phyloP scores from a whole-genome alignment of 2,888 invertebrate species.

The Himalopsyche japonica region DNA sequence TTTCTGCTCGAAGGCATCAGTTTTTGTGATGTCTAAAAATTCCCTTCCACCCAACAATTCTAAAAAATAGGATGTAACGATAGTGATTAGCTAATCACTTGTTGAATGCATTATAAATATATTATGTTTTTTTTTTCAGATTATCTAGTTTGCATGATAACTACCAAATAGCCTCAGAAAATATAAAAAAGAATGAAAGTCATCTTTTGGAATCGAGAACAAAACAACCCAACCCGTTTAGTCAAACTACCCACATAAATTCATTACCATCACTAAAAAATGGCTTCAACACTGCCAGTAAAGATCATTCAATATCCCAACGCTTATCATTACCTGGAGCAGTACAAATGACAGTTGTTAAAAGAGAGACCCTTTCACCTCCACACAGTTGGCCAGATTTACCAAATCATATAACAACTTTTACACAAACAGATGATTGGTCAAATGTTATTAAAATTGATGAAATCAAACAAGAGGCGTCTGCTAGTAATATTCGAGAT shows the following conservation, averaged over 20 bases:
- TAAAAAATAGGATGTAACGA: too few species aligned
- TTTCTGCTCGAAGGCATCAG: too few species aligned
- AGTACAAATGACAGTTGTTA: background rate
- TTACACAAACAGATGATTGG: conserved; percentile 26
- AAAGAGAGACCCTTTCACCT: background rate
- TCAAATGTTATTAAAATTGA: background rate
- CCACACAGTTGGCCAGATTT: conserved; percentile 35
- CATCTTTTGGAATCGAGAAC: background rate
- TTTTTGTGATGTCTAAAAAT: too few species aligned
- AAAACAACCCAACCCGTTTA: background rate
- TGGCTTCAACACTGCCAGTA: background rate
- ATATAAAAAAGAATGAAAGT: background rate
- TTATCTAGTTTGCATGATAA: background rate
- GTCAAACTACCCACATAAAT: background rate
- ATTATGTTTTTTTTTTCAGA: background rate
- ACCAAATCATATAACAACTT: conserved; percentile 45
- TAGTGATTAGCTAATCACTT: too few species aligned
- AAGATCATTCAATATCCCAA: background rate
- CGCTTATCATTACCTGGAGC: background rate
- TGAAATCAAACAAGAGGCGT: conserved; percentile 28
- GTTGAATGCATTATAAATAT: too few species aligned
- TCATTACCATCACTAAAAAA: background rate
- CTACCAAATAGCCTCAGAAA: background rate
- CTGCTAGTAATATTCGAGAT: background rate
- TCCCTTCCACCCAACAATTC: too few species aligned